Conservation (phyloP, 2,797 vertebrate genomes). For the Bovichtus diacanthus region DNA sequence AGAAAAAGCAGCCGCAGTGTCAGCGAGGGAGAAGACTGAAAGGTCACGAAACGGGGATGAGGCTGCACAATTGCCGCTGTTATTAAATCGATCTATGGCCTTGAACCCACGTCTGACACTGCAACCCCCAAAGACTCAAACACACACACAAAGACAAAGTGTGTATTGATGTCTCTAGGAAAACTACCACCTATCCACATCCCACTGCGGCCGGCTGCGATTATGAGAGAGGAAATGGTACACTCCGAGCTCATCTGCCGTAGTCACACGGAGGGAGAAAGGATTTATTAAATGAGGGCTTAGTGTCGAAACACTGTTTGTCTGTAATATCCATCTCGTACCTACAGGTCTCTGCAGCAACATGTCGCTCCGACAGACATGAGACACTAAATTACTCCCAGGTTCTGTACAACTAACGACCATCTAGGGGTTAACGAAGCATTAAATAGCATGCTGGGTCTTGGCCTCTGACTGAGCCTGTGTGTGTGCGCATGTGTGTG, state of each 20-base stretch:
- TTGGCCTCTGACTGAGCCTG: conserved; percentile 28
- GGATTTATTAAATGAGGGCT: conserved; percentile 51
- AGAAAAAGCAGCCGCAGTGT: neutral
- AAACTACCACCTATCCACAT: conserved; percentile 46
- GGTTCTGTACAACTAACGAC: conserved; percentile 66
- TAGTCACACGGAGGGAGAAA: conserved; percentile 10
- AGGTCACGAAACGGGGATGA: conserved; percentile 48
- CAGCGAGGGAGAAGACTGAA: conserved; percentile 17
- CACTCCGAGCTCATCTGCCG: conserved; percentile 42
- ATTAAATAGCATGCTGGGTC: conserved; percentile 73
- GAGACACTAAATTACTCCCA: conserved; percentile 63
- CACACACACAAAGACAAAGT: conserved; percentile 17
- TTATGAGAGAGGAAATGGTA: conserved; percentile 58
- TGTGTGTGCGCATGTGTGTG: conserved; percentile 25
- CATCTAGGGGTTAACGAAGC: conserved; percentile 79
- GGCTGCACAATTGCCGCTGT: conserved; percentile 49
- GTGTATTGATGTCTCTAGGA: conserved; percentile 33
- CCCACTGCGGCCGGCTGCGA: conserved; percentile 42
- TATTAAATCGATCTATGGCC: conserved; percentile 65
- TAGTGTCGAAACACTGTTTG: conserved; percentile 16
- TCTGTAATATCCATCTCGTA: conserved; percentile 21
- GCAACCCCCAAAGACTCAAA: conserved; percentile 23
- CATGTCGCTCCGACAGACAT: conserved; percentile 50
- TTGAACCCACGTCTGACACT: conserved; percentile 56
- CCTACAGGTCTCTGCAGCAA: conserved; percentile 48